These are phyloP conservation scores for Burhinus oedicnemus DNA, from an alignment of 2,113 vertebrate species.

Conservation along the genomic window DNA sequence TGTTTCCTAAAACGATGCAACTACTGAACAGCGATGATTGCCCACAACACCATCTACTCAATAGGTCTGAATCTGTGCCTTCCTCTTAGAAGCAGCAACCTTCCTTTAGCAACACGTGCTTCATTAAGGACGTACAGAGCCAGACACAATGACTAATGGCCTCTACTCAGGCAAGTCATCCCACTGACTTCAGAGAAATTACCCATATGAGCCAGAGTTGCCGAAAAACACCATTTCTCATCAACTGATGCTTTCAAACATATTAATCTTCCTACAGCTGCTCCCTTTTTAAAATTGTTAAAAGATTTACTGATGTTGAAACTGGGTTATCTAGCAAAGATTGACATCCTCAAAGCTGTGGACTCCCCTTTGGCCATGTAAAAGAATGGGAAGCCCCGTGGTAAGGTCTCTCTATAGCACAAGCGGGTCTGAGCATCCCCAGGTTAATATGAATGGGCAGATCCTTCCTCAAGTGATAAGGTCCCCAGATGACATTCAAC, in stretches of 20 bases:
- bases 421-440: background rate
- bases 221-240: constrained; percentile 41
- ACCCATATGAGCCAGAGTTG: background rate
- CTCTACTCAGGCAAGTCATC: constrained; percentile 11
- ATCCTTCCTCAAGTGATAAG: background rate
- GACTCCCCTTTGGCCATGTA: background rate
- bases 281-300: background rate
- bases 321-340: background rate
- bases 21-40: background rate
- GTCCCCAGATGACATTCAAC: background rate
- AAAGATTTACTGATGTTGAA: background rate
- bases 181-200: constrained; percentile 9
- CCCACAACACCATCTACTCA: background rate
- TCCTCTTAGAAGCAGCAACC: background rate
- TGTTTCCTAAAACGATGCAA: background rate
- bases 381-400: background rate
- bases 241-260: constrained; percentile 20
- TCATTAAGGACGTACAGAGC: background rate
- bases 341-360: background rate
- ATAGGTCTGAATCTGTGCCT: background rate
- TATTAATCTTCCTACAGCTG: constrained; percentile 10
- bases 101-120: background rate
- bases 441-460: background rate
- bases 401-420: background rate
- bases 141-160: background rate